A percentile compares a stretch with the other conserved stretches of the same genome.
phyloP scores from a whole-genome alignment of 2,113 vertebrate species.

The Engraulis encrasicolus region DNA sequence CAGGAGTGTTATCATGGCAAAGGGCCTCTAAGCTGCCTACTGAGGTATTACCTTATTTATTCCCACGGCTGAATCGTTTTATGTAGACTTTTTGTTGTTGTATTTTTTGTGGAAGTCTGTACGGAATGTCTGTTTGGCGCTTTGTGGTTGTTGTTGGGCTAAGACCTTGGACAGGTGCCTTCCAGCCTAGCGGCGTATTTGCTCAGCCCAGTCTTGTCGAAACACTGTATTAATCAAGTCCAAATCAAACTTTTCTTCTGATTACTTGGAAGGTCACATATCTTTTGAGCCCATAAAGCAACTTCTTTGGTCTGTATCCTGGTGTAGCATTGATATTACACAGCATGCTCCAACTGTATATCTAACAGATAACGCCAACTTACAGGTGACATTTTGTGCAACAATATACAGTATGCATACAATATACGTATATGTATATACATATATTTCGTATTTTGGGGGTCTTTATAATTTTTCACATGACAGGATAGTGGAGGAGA shows the following conservation, averaged over 20 bases:
- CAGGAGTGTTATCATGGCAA: neutral
- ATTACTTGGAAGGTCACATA: neutral
- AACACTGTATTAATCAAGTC: neutral
- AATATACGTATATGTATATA: too few relatives aligned
- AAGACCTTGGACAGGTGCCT: neutral
- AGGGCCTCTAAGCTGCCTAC: neutral
- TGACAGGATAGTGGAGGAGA: too few relatives aligned
- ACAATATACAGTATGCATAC: neutral
- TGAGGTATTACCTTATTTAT: neutral
- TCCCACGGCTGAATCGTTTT: neutral
- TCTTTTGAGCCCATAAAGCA: neutral
- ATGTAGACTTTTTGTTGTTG: neutral
- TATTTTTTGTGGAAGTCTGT: neutral
- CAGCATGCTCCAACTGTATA: neutral
- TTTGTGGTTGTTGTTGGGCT: neutral
- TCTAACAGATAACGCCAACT: too few relatives aligned
- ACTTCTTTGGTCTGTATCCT: neutral
- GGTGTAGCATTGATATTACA: neutral
- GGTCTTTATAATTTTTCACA: too few relatives aligned
- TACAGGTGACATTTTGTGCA: neutral
- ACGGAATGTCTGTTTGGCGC: neutral
- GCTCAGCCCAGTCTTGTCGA: neutral
- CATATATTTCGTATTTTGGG: too few relatives aligned
- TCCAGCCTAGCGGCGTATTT: neutral
- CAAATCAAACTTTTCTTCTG: neutral